Evolutionary conservation across 2,113 vertebrate species (phyloP).

Genomic region (Centropristis striata): DNA sequence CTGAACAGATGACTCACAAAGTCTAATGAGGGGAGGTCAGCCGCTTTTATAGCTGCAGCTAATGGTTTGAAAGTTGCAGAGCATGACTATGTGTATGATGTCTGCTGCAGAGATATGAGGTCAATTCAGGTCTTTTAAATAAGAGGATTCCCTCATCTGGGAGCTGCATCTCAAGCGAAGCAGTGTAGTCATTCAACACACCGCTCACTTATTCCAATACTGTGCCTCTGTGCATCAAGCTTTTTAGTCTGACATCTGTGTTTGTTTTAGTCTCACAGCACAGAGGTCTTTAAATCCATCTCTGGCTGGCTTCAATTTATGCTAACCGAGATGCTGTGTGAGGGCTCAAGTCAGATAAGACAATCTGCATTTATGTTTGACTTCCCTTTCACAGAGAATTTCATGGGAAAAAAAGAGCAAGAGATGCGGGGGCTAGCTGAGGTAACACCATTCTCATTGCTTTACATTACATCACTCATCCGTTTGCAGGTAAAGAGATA

Average conservation of each 20-base stretch:
- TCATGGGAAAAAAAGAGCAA: not conserved
- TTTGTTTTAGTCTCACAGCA: slow-evolving; percentile 59
- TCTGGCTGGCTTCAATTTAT: slow-evolving; percentile 32
- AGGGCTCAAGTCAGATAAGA: slow-evolving; percentile 25
- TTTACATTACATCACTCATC: slow-evolving; percentile 6
- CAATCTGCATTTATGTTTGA: slow-evolving; percentile 21
- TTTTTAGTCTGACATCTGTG: slow-evolving; percentile 53
- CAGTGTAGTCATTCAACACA: slow-evolving; percentile 23
- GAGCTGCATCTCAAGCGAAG: slow-evolving; percentile 37
- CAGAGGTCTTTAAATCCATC: slow-evolving; percentile 55
- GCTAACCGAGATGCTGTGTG: slow-evolving; percentile 21
- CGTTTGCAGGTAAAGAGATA: slow-evolving; percentile 9
- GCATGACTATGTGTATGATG: not conserved
- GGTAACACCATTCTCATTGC: not conserved
- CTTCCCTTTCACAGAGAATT: slow-evolving; percentile 20
- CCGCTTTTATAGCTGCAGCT: not conserved
- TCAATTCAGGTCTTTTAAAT: slow-evolving; percentile 37
- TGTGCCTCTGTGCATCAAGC: slow-evolving; percentile 21
- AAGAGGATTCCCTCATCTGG: slow-evolving; percentile 29
- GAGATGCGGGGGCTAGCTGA: not conserved
- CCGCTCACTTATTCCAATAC: slow-evolving; percentile 30
- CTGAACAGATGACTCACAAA: slow-evolving; percentile 27
- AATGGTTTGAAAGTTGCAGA: slow-evolving; percentile 14
- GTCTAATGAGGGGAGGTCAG: slow-evolving; percentile 24
- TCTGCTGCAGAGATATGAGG: slow-evolving; percentile 17